Evolutionary conservation across 2,888 invertebrate genomes (phyloP).

Genomic region (Limnephilus lunatus): DNA sequence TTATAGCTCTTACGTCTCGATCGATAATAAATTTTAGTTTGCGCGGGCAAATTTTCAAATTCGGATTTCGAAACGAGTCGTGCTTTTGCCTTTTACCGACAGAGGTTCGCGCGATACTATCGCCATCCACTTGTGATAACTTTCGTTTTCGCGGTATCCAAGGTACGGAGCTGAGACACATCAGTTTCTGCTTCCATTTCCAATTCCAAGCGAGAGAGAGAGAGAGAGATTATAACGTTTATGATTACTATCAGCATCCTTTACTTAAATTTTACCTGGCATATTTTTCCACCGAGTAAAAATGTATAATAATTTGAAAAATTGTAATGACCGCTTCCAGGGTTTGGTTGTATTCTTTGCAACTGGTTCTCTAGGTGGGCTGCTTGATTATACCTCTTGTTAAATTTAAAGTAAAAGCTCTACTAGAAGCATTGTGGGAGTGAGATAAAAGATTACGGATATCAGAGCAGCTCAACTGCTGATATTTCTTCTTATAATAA

Average conservation of each 20-base stretch:
- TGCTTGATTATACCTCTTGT: neutral
- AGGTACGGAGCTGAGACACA: neutral
- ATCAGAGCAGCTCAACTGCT: neutral
- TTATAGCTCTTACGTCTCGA: neutral
- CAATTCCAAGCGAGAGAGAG: neutral
- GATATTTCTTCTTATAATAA: neutral
- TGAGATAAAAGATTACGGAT: neutral
- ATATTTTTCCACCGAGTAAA: neutral
- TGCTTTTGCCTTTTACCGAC: slow-evolving; percentile 48
- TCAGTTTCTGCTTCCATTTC: neutral
- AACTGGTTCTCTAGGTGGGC: neutral
- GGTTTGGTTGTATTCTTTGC: neutral
- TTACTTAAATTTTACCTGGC: neutral
- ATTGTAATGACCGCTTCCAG: neutral
- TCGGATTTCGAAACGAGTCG: slow-evolving; percentile 33
- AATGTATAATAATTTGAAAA: neutral
- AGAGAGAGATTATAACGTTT: neutral
- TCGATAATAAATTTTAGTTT: neutral
- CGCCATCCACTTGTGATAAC: slow-evolving; percentile 52
- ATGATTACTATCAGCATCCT: neutral
- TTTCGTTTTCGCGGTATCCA: slow-evolving; percentile 61
- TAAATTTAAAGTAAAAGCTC: slow-evolving; percentile 34
- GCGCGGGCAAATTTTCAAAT: slow-evolving; percentile 26
- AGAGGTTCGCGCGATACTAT: slow-evolving; percentile 54
- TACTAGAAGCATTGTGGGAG: neutral